phyloP scores from a whole-genome alignment of 2,888 invertebrate species.

The Pecten maximus region DNA sequence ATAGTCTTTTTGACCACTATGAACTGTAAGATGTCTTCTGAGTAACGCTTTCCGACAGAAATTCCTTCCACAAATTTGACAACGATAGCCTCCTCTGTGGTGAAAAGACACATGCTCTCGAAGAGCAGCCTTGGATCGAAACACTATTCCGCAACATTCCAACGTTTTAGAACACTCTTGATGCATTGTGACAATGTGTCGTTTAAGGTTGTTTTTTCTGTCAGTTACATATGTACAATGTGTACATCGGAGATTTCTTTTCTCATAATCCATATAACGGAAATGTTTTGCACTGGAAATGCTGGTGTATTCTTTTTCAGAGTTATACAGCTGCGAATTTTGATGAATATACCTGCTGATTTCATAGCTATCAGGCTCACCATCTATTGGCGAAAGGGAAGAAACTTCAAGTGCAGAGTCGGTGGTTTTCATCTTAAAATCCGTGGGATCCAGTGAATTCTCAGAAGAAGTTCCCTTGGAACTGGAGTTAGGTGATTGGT shows the following conservation, averaged over 20 bases:
- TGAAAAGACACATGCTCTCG: conserved; percentile 80
- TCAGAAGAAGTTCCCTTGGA: background rate
- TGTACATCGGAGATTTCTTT: conserved; percentile 61
- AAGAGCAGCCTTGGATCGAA: conserved; percentile 81
- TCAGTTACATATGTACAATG: conserved; percentile 81
- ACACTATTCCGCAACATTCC: conserved; percentile 81
- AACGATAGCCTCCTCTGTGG: conserved; percentile 82
- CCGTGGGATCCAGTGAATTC: background rate
- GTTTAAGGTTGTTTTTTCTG: conserved; percentile 82
- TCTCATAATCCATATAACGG: background rate
- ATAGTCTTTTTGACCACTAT: conserved; percentile 83
- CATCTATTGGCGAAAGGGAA: background rate
- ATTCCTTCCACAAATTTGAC: conserved; percentile 80
- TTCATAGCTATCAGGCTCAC: background rate
- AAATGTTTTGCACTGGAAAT: background rate
- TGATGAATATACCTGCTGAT: background rate
- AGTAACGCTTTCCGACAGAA: conserved; percentile 83
- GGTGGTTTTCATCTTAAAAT: background rate
- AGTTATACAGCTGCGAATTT: background rate
- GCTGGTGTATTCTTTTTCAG: background rate
- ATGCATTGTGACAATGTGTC: conserved; percentile 83
- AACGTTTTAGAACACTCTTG: conserved; percentile 74
- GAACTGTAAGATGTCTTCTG: conserved; percentile 82
- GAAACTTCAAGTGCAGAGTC: background rate
- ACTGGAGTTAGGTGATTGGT: background rate